Base-by-base conservation (phyloP, 2,888 invertebrate genomes). In the Coremacera marginata region DNA sequence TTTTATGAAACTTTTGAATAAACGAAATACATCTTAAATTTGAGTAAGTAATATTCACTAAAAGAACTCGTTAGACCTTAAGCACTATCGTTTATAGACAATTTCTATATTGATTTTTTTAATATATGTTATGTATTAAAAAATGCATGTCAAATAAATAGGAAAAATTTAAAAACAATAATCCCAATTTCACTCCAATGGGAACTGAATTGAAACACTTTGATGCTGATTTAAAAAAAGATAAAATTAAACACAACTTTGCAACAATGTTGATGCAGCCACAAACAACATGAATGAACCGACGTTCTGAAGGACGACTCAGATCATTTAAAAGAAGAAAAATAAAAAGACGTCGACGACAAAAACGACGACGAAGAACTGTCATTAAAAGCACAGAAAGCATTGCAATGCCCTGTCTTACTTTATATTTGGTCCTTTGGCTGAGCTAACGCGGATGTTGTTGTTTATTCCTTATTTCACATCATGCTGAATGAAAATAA, bases 401-500 rank as follows among this genome's bases (percentile, higher is more conserved):
- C 52, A 70, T 70, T 31, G 70, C 52, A 55, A 52, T 70, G 70
- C 7, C 63, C 25, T 60, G 9, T 25, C 25, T 8, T n/a, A 22
- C 22, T 22, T 55, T 14, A 11, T 27, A 3, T 8, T 60, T 60
- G 5, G 22, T 60, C 8, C 44, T 44, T 11, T 44, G 44, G 44
- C 14, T 11, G 11, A 44, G 11, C 44, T 14, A 14, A 25, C 8
- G 0, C 25, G 11, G 57, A 3, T 60, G 27, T 62, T 62, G 27
- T 62, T 62, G 62, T 62, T 62, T 7, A 3, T 62, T 16, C 25
- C 11, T 44, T 3, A 11, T 11, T 44, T 44, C 14, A 2, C 44
- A 44, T 2, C 44, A 14, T 25, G 62, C 16, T 25, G 16, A 62
- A 5, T 25, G 25, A 62, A 55, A 55, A n/a, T n/a, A n/a, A n/a